Evolutionary conservation across 2,113 vertebrate species (phyloP), one percentile per base, ranked within the genome.

Genomic region (Beaufortia kweichowensis): DNA sequence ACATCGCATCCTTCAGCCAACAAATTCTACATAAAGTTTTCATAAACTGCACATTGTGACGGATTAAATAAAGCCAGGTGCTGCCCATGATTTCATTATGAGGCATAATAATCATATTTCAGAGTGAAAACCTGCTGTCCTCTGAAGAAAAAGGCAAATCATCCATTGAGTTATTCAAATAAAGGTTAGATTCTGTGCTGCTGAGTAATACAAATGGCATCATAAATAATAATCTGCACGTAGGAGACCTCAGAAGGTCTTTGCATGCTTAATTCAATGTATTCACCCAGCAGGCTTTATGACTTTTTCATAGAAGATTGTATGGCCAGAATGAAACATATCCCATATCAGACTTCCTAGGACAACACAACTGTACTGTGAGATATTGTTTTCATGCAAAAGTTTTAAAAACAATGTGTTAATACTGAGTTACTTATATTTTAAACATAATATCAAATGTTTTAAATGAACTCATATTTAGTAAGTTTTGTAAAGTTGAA

Each of bases 211-310:
- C 66, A 69, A 69, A 35, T 55, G 28, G 48, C 29, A 21, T 68
- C 65, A 71, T 41, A 71, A 35, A 71, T 35, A n/a, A 21, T 12
- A 15, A 55, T 35, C 21, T 59, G 21, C 31, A 41, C 24, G 8
- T 39, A 26, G 1, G 6, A 55, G 19, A 33, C n/a, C 48, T 31
- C 15, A 53, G 33, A 33, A 59, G 53, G 53, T 55, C 28, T 14
- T 21, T 57, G 50, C 21, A 24, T 19, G 33, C 68, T n/a, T 57
- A 71, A 71, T 70, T 55, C 35, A 56, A 70, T 70, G 17, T 70
- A n/a, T 70, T 24, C 48, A 39, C 11, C 50, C 28, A 70, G 31
- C 50, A 35, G 67, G 43, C 65, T 41, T 26, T 9, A 4, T 29
- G 1, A 50, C 6, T 29, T 50, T 28, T 50, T 50, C 26, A 50